Evolutionary conservation across 2,113 vertebrate species (phyloP), one percentile per base, ranked within the genome.

Genomic region (Zosterops lateralis): DNA sequence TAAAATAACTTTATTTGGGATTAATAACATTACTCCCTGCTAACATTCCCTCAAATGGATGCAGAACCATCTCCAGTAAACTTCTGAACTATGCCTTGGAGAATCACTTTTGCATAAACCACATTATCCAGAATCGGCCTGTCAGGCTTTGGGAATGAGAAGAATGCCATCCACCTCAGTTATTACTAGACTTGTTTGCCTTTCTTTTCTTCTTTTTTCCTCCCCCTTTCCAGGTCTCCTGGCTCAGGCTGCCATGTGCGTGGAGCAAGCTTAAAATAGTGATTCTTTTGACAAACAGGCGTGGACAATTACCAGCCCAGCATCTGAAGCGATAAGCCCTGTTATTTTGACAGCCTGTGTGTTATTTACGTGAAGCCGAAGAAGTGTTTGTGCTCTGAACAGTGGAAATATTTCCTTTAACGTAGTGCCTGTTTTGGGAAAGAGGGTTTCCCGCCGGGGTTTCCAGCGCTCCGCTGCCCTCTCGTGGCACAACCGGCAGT

Each of bases 161-260:
- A 61, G 83, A 92, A 94, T 87, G 92, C 26, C 61, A 83, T 44
- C 60, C 44, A 56, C 67, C 47, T 67, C 68, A 10, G 64, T 32
- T 71, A 56, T 24, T 61, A 40, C 67, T 7, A 12, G 29, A 21
- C 6, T 38, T 32, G 29, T 57, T 77, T 80, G 75, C 53, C 40
- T 44, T 86, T 13, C 47, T 42, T 34, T 73, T 45, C 54, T 40
- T 1, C 29, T 68, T 65, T 47, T 57, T 44, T 24, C 19, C 60
- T 48, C 16, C 26, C 4, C 17, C 36, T 61, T 40, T n/a, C n/a
- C 53, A 66, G 22, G 20, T 42, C 58, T 60, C 15, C 36, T 9
- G 38, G 72, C 4, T 3, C 17, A 36, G 18, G 8, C 38, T 9
- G 1, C n/a, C 6, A 1, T 0, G 21, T 15, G 19, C 0, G 3